Conservation (phyloP, 2,113 vertebrate genomes). For the Microtus ochrogaster region DNA sequence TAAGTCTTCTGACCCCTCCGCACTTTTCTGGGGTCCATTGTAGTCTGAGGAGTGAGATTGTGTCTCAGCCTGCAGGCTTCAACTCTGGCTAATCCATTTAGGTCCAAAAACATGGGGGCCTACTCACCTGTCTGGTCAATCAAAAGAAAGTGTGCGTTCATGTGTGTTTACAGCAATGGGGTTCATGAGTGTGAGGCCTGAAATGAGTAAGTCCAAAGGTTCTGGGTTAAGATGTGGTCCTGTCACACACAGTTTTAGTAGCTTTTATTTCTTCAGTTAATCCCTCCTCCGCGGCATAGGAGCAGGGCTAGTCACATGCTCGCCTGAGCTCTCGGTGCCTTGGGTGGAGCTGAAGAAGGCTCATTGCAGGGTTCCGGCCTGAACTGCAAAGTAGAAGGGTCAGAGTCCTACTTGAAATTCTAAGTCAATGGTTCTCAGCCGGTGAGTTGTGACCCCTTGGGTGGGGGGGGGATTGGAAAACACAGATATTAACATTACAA, state of each 20-base stretch:
- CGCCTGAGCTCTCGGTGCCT: fast-evolving
- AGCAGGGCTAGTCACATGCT: fast-evolving
- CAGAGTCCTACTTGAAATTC: no score
- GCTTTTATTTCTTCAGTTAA: not conserved
- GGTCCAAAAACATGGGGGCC: no score
- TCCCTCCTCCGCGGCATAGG: not conserved
- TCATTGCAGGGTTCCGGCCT: no score
- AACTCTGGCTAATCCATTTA: not conserved
- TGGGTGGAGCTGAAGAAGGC: no score
- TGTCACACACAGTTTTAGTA: fast-evolving
- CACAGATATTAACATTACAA: not conserved
- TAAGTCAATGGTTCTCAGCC: not conserved
- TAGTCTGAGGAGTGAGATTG: fast-evolving
- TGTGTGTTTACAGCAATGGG: not conserved
- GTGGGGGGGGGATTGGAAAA: not conserved
- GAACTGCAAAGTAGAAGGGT: not conserved
- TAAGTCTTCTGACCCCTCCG: not conserved
- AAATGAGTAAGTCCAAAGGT: not conserved
- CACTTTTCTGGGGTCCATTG: fast-evolving
- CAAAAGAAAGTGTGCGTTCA: fast-evolving
- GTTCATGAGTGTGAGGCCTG: no score
- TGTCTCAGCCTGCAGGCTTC: fast-evolving
- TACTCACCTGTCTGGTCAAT: not conserved
- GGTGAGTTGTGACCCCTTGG: no score
- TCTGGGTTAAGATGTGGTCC: not conserved